Conservation (phyloP, 2,797 vertebrate genomes). For the Halcyon chelicuti region DNA sequence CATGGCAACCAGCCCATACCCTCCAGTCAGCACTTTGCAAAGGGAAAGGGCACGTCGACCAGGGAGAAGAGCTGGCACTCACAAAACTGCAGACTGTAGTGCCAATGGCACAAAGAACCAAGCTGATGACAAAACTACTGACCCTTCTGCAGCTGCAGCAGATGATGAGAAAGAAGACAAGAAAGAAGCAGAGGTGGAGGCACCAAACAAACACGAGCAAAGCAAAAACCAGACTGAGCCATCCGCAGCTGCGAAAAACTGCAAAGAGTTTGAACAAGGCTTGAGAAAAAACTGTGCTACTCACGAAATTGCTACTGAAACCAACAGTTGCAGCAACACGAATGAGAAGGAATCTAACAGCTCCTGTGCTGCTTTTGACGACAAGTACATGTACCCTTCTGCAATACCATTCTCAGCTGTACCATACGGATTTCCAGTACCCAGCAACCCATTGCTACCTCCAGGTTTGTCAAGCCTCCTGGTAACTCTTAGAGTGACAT, state of each 20-base stretch:
- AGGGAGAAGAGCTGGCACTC: conserved; percentile 81
- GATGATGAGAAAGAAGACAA: conserved; percentile 88
- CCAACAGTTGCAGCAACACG: conserved; percentile 67
- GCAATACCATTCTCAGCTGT: conserved; percentile 77
- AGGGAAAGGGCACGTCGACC: conserved; percentile 87
- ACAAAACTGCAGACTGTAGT: conserved; percentile 82
- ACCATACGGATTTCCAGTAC: conserved; percentile 85
- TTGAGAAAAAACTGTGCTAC: conserved; percentile 79
- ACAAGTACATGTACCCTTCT: conserved; percentile 86
- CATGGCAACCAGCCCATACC: conserved; percentile 86
- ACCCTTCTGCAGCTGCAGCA: conserved; percentile 72
- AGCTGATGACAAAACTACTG: conserved; percentile 81
- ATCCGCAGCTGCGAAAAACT: conserved; percentile 71
- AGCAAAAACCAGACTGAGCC: conserved; percentile 81
- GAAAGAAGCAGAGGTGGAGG: conserved; percentile 83
- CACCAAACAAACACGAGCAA: conserved; percentile 77
- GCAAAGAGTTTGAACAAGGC: conserved; percentile 80
- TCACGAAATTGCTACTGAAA: conserved; percentile 79
- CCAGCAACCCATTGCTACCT: conserved; percentile 80
- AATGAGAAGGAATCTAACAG: conserved; percentile 84
- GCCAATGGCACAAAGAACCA: conserved; percentile 79
- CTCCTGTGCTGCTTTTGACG: conserved; percentile 83
- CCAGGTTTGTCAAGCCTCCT: conserved; percentile 72
- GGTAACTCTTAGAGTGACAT: neutral
- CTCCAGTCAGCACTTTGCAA: conserved; percentile 86